Evolutionary conservation across 2,888 invertebrate species (phyloP).

Genomic region (Drosophila conformis): DNA sequence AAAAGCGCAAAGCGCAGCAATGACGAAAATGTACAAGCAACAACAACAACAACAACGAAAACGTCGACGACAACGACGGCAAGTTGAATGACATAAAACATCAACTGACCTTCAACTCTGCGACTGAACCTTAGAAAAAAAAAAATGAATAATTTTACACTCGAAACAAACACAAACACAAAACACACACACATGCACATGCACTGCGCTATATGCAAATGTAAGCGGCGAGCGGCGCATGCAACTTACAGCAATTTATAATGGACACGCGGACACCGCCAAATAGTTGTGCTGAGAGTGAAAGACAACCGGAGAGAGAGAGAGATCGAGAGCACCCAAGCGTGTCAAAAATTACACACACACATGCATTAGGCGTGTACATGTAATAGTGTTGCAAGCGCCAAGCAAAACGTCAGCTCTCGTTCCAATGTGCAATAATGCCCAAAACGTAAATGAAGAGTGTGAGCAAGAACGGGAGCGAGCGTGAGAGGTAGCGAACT

Average conservation of each 20-base stretch:
- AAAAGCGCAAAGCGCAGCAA: conserved; percentile 58
- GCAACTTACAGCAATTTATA: conserved; percentile 72
- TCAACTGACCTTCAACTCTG: conserved; percentile 85
- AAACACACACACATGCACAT: conserved; percentile 20
- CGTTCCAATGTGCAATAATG: conserved; percentile 15
- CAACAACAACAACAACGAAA: conserved; percentile 34
- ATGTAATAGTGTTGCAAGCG: conserved; percentile 43
- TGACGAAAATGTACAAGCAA: conserved; percentile 75
- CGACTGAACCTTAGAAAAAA: conserved; percentile 84
- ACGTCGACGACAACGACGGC: conserved; percentile 65
- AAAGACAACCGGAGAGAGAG: conserved; percentile 22
- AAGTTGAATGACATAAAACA: conserved; percentile 85
- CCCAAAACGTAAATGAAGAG: conserved; percentile 22
- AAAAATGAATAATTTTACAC: conserved; percentile 84
- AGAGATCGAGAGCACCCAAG: conserved; percentile 46
- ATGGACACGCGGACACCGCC: conserved; percentile 36
- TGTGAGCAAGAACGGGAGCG: conserved; percentile 12
- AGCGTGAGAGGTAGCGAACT: conserved; percentile 1
- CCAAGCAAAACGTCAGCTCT: conserved; percentile 19
- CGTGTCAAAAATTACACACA: conserved; percentile 32
- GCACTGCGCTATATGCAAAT: conserved; percentile 60
- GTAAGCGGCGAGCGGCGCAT: conserved; percentile 59
- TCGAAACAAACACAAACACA: conserved; percentile 54
- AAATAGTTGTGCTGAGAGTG: conserved; percentile 20
- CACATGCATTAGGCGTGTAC: not conserved